Base-by-base conservation (phyloP, 2,888 invertebrate species). In the Thyatira batis region DNA sequence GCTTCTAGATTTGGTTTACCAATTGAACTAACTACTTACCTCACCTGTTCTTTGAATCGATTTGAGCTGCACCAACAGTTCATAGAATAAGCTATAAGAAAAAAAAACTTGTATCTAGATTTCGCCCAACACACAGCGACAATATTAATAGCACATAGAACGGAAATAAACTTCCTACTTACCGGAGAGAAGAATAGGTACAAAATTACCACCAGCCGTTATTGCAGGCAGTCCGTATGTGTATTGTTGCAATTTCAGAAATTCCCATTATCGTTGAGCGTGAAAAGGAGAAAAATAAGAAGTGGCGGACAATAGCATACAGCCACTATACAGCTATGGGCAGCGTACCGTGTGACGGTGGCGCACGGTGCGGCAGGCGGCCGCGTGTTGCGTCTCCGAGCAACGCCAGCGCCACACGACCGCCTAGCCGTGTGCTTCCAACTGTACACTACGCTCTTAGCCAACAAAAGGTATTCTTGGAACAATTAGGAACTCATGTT, bases 201-300 rank as follows among this genome's bases (percentile, higher is more conserved):
- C 74, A 77, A 80, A 86, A 82, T 82, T 80, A 82, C 78, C 76
- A 76, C 69, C 67, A 67, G 72, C 67, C 77, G 74, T 75, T 77
- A 77, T 77, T 79, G 82, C 84, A 75, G 68, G 67, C 73, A 76
- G 77, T 77, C 78, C 79, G 82, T 82, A 80, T 86, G 82, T 87
- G 88, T 87, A 89, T 90, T 89, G 89, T 90, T 86, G 89, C 88
- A 88, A 89, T 91, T 90, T 89, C 85, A 89, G 83, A 90, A 87
- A 90, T 90, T 87, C 87, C 89, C 80, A 89, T 89, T 89, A 90
- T 82, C 73, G 84, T 83, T 66, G 74, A 85, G 84, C 80, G 84
- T 78, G 84, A 85, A 87, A 82, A 82, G 83, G 78, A 83, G 80
- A 84, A 80, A 87, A 86, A 88, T 88, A 89, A 86, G 87, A 76